Evolutionary conservation across 2,797 vertebrate genomes (phyloP).

Genomic region (Odontamblyopus lacepedii): DNA sequence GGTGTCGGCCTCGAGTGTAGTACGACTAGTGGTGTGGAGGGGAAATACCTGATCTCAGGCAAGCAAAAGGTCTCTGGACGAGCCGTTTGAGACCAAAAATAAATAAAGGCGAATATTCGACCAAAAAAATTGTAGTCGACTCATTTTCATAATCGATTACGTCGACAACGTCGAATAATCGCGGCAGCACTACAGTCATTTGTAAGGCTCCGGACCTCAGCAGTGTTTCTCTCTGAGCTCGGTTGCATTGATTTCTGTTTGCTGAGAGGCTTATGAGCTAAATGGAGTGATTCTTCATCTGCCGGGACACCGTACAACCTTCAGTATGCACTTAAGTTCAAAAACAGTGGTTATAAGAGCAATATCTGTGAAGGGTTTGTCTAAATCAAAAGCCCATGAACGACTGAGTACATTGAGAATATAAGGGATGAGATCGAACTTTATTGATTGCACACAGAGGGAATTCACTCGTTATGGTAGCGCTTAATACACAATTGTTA

Average conservation of each 20-base stretch:
- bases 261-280: conserved; percentile 67
- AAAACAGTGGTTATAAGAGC: conserved; percentile 27
- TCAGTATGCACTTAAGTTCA: conserved; percentile 75
- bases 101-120: too few species aligned
- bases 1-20: too few species aligned
- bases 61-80: too few species aligned
- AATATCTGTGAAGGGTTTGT: not conserved
- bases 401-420: not conserved
- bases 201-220: conserved; percentile 60
- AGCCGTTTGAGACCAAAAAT: too few species aligned
- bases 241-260: conserved; percentile 73
- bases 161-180: too few species aligned
- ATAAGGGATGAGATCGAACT: not conserved
- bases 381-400: not conserved
- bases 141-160: too few species aligned
- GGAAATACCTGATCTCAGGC: too few species aligned
- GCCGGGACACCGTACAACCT: conserved; percentile 82
- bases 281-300: conserved; percentile 81
- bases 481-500: too few species aligned
- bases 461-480: too few species aligned
- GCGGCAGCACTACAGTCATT: too few species aligned
- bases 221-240: conserved; percentile 48
- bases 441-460: not conserved
- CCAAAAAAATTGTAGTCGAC: too few species aligned
- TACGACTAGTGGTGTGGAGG: too few species aligned